Base-by-base conservation (phyloP, 2,797 vertebrate species). In the Dermochelys coriacea region DNA sequence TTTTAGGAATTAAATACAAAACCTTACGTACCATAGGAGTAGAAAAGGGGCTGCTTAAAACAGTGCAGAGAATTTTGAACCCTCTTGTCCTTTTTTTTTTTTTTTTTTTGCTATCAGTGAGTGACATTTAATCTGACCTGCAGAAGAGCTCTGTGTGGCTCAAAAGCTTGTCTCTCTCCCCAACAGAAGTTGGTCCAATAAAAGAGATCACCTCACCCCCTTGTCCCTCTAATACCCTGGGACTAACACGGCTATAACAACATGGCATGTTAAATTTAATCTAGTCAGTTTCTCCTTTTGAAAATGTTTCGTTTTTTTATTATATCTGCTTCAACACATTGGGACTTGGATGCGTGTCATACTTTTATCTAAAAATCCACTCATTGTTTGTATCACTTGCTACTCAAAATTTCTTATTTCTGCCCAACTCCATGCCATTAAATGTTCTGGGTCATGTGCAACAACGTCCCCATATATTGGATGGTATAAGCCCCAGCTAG, bases 31-130 rank as follows among this genome's bases (percentile, higher is more conserved):
- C 19, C 54, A 5, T 54, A 31, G 54, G 64, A 50, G 61, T 25
- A 5, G 31, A 87, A 2, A 27, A 68, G 55, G n/a, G 29, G 25
- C 51, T 49, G 80, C 45, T 77, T 47, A 31, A 41, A 27, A 52
- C 0, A 0, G 5, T 0, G 52, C 19, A 50, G 59, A 10, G 59
- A 55, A 4, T 31, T 52, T 14, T 2, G 31, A 37, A 49, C 14
- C 12, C 16, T 15, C 15, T 2, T 29, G 25, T 93, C 54, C 54
- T 84, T 51, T 78, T n/a, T n/a, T n/a, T n/a, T n/a, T n/a, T n/a
- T n/a, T n/a, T n/a, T n/a, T 61, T 83, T 64, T 88, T 84, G 54
- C 29, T 68, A 0, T 78, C 51, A 2, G 41, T 27, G 59, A 80
- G 23, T 6, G 57, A 31, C 57, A 31, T 59, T 59, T 59, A 34